Conservation (phyloP, 2,888 invertebrate species). For the Lasioglossum morio region DNA sequence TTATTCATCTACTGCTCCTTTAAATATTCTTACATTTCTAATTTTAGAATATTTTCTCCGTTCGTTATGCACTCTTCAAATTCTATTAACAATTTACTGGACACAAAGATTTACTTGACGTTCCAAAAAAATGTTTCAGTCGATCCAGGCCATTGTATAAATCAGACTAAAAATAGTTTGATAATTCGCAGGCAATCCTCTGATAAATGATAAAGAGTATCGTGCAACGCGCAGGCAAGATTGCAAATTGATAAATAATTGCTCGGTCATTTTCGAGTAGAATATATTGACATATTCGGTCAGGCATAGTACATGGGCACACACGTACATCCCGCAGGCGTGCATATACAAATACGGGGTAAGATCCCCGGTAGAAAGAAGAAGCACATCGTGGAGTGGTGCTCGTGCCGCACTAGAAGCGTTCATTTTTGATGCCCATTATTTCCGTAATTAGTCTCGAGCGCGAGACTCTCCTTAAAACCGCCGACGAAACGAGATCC, state of each 20-base stretch:
- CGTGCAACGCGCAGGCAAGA: too few relatives aligned
- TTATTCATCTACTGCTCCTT: not conserved
- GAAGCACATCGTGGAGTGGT: constrained; percentile 31
- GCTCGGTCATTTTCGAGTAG: too few relatives aligned
- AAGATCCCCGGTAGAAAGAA: constrained; percentile 32
- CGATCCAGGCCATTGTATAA: too few relatives aligned
- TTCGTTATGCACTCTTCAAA: too few relatives aligned
- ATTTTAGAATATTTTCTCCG: too few relatives aligned
- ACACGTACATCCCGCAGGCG: not conserved
- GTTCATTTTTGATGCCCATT: constrained; percentile 58
- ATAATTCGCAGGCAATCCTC: too few relatives aligned
- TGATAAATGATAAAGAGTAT: too few relatives aligned
- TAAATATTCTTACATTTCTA: too few relatives aligned
- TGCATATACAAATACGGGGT: constrained; percentile 11
- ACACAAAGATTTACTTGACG: too few relatives aligned
- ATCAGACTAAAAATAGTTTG: too few relatives aligned
- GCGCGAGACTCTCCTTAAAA: constrained; percentile 46
- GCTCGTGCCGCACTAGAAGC: constrained; percentile 37
- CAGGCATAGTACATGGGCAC: not conserved
- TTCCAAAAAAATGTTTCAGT: too few relatives aligned
- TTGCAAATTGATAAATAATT: not conserved
- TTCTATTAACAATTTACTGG: too few relatives aligned
- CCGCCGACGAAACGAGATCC: constrained; percentile 48
- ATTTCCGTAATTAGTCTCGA: constrained; percentile 60
- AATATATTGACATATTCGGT: not conserved